Conservation (phyloP, 2,797 vertebrate species). For the Oreochromis grahami region DNA sequence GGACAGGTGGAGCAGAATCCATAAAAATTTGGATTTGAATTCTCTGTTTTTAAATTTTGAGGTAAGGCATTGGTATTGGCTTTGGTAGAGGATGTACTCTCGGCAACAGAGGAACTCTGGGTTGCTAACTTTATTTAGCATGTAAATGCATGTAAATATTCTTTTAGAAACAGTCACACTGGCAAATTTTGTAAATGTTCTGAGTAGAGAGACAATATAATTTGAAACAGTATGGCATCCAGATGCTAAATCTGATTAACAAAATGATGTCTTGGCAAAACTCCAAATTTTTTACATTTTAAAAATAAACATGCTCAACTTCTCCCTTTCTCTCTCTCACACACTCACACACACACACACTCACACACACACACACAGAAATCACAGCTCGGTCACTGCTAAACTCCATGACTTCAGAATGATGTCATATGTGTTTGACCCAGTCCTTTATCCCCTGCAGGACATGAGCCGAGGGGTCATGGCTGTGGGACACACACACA, state of each 20-base stretch:
- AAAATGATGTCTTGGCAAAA: constrained; percentile 8
- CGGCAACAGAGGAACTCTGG: background rate
- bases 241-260: constrained; percentile 49
- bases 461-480: constrained; percentile 51
- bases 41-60: background rate
- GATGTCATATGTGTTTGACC: constrained; percentile 72
- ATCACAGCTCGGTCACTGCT: constrained; percentile 16
- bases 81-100: background rate
- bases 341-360: rapidly evolving
- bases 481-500: constrained; percentile 56
- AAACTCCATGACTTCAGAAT: constrained; percentile 73
- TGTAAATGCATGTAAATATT: background rate
- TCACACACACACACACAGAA: background rate
- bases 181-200: background rate
- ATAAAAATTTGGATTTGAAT: background rate
- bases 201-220: constrained; percentile 23
- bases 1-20: background rate
- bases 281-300: constrained; percentile 5
- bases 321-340: rapidly evolving
- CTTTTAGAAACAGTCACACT: background rate
- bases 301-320: background rate
- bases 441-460: constrained; percentile 65
- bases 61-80: background rate
- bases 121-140: constrained; percentile 12
- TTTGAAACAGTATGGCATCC: constrained; percentile 41